Evolutionary conservation across 1,140 invertebrate species (phyloP).

Genomic region (Triops cancriformis): DNA sequence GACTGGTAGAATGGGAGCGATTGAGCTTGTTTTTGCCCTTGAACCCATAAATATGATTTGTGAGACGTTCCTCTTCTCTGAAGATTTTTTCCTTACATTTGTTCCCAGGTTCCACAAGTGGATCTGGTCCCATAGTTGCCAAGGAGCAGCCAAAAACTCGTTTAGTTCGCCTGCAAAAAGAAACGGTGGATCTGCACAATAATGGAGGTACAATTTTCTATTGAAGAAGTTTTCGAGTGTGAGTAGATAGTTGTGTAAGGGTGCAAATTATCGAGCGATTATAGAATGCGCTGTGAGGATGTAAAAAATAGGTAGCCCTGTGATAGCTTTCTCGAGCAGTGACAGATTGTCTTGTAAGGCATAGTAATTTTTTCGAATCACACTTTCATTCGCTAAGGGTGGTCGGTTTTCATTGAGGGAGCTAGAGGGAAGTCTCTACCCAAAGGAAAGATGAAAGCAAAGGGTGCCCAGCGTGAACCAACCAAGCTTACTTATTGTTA

Average conservation of each 20-base stretch:
- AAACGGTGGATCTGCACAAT: not conserved
- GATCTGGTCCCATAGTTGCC: not conserved
- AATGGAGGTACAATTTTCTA: not conserved
- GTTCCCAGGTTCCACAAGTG: not conserved
- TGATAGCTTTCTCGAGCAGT: no score
- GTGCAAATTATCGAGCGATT: no score
- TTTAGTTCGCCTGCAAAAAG: not conserved
- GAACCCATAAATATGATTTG: not conserved
- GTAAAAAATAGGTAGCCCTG: no score
- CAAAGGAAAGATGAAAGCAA: not conserved
- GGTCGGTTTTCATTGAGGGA: not conserved
- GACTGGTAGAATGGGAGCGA: not conserved
- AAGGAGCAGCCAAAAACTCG: not conserved
- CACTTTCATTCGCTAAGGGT: no score
- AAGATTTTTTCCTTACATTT: not conserved
- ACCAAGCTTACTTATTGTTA: not conserved
- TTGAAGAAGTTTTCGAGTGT: not conserved
- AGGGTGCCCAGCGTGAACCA: not conserved
- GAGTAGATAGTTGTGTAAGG: no score
- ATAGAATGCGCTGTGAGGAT: no score
- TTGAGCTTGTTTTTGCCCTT: not conserved
- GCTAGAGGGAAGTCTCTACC: not conserved
- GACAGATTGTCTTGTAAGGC: no score
- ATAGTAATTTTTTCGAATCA: no score
- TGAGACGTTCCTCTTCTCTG: not conserved